Evolutionary conservation across 2,797 vertebrate genomes (phyloP).

Genomic region (Dendrocincla fuliginosa): DNA sequence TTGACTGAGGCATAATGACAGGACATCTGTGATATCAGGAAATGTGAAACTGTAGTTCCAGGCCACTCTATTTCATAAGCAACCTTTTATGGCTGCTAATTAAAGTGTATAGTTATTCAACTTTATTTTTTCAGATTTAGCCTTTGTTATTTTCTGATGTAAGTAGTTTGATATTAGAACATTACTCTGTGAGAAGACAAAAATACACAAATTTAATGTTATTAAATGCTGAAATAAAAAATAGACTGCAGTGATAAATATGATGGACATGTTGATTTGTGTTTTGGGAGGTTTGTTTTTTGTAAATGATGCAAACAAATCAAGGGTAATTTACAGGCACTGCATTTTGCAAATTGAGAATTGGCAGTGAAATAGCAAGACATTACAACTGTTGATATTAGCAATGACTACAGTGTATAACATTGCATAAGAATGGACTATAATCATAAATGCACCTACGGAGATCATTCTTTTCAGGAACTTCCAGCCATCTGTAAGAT

Average conservation of each 20-base stretch:
- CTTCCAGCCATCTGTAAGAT: neutral
- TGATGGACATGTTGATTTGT: neutral
- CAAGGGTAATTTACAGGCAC: neutral
- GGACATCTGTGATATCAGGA: neutral
- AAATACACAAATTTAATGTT: neutral
- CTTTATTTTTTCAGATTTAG: neutral
- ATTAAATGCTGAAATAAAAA: slow-evolving; percentile 21
- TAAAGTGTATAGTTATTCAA: neutral
- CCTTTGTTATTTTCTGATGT: neutral
- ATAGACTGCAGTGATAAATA: neutral
- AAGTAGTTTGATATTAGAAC: neutral
- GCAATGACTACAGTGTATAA: neutral
- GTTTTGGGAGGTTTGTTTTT: neutral
- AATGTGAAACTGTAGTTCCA: neutral
- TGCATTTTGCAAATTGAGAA: neutral
- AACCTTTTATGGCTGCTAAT: neutral
- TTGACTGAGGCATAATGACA: neutral
- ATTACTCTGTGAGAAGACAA: neutral
- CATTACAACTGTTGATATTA: neutral
- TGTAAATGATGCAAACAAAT: slow-evolving; percentile 13
- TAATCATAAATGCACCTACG: neutral
- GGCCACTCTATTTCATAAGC: neutral
- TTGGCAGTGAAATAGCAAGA: neutral
- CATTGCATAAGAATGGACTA: neutral
- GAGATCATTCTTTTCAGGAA: neutral